Evolutionary conservation across 2,113 vertebrate species (phyloP).

Genomic region (Mobula hypostoma): DNA sequence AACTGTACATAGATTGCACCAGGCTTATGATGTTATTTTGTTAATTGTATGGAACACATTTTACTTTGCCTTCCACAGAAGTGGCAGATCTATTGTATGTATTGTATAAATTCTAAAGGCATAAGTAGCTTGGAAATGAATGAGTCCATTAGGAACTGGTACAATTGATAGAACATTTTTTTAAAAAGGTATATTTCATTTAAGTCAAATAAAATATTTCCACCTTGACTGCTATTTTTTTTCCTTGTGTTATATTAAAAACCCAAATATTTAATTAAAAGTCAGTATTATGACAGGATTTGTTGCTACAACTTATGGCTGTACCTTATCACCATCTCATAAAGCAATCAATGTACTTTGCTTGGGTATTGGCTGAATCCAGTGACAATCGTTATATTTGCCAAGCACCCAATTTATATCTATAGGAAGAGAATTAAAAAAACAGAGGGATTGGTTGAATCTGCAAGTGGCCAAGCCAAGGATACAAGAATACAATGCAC

Average conservation of each 20-base stretch:
- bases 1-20: constrained; percentile 9
- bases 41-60: background rate
- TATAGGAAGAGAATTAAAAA: background rate
- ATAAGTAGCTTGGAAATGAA: background rate
- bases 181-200: constrained; percentile 16
- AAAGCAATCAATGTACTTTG: background rate
- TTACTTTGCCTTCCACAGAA: background rate
- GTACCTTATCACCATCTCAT: background rate
- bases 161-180: background rate
- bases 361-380: background rate
- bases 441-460: background rate
- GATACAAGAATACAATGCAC: background rate
- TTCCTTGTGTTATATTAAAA: background rate
- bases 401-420: background rate
- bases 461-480: background rate
- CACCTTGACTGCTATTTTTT: background rate
- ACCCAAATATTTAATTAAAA: background rate
- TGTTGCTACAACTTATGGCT: background rate
- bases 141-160: background rate
- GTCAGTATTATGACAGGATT: background rate
- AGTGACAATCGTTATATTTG: too few species aligned
- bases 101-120: background rate
- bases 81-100: background rate
- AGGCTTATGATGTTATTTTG: background rate
- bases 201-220: constrained; percentile 22